Evolutionary conservation across 2,797 vertebrate species (phyloP), one percentile per base, ranked within the genome.

Genomic region (Ceryle rudis): DNA sequence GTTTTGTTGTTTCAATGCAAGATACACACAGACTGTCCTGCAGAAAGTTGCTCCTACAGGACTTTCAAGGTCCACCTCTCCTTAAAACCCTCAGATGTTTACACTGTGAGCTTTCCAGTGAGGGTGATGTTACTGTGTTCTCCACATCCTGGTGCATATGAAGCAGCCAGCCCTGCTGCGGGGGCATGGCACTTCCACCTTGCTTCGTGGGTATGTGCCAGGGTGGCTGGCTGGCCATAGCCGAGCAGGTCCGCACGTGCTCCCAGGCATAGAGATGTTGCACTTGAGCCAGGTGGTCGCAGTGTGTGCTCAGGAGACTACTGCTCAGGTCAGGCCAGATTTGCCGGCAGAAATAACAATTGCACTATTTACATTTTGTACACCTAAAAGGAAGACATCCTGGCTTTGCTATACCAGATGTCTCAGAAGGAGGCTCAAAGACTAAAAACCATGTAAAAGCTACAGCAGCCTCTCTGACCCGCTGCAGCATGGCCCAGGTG

Each of bases 341-440:
- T 96, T 96, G 91, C 93, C 5, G 0, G 94, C 75, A 69, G 1
- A 77, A 73, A n/a, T 90, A 90, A 78, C 90, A 94, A 80, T 19
- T 78, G 55, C 42, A 7, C 39, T 83, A 72, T 85, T 96, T 94
- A 90, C 87, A 85, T 90, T 95, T 87, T 83, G 33, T 62, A 74
- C 54, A 62, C 62, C 58, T 83, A 20, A 74, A 89, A 70, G 78
- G 78, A 94, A 93, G 75, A 69, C 65, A 86, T 57, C 35, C 47
- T 2, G 28, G 75, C 46, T 81, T 44, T 89, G 87, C 89, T 41
- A 73, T 22, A 88, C 28, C 70, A 92, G 72, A 65, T 78, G 72
- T 54, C 85, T 88, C 10, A 54, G 75, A 73, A 78, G 75, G 87
- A 93, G 84, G 79, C 72, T 86, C 21, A 11, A 82, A 91, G 84